These are phyloP conservation scores for Neoitamus cyanurus DNA, from an alignment of 2,888 invertebrate genomes.

Conservation along the genomic window DNA sequence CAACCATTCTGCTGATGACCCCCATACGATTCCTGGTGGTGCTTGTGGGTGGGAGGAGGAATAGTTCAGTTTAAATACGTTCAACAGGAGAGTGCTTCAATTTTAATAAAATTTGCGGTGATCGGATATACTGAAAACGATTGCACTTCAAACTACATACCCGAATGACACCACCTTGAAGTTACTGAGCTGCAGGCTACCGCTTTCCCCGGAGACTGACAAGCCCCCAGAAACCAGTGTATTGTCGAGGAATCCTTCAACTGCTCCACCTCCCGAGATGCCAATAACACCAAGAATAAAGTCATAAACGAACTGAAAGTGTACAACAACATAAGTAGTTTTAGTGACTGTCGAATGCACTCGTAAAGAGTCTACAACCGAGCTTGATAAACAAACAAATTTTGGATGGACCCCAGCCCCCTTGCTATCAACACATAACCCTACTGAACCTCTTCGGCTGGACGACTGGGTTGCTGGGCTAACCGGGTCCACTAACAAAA, in stretches of 20 bases:
- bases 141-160: not conserved
- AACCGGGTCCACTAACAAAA: not conserved
- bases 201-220: conserved; percentile 60
- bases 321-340: not conserved
- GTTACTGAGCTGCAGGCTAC: conserved; percentile 54
- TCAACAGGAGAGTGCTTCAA: not conserved
- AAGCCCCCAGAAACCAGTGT: conserved; percentile 62
- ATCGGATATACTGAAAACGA: not conserved
- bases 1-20: not conserved
- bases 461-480: not conserved
- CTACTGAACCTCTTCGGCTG: not conserved
- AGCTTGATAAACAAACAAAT: not conserved
- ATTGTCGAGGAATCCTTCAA: conserved; percentile 61
- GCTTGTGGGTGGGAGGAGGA: not conserved
- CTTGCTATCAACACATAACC: not conserved
- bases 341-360: not conserved
- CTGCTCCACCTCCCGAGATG: conserved; percentile 61
- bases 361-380: not conserved
- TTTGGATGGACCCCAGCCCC: not conserved
- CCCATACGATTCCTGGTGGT: not conserved
- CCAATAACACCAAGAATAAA: conserved; percentile 62
- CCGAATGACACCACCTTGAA: not conserved
- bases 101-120: not conserved
- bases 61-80: not conserved
- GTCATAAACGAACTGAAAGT: conserved; percentile 62